These are phyloP conservation scores for Notarius lentiginosus DNA, from an alignment of 2,113 vertebrate species.

Conservation along the genomic window DNA sequence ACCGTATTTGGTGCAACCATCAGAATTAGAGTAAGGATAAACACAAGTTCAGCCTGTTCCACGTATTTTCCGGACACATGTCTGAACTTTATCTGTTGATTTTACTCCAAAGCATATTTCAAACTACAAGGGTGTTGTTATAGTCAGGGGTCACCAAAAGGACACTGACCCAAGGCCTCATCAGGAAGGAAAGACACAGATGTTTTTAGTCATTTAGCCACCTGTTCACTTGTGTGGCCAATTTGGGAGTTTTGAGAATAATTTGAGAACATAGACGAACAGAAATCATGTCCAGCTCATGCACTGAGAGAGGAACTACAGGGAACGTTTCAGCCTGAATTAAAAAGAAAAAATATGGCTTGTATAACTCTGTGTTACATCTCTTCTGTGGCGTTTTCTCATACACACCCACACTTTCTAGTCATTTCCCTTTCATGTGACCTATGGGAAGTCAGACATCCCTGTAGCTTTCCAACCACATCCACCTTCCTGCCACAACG, in stretches of 20 bases:
- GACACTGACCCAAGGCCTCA: not conserved
- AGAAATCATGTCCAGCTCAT: not conserved
- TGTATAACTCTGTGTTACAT: not conserved
- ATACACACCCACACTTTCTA: constrained; percentile 48
- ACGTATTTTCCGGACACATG: not conserved
- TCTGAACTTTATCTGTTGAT: not conserved
- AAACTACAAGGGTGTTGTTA: not conserved
- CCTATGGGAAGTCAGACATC: constrained; percentile 64
- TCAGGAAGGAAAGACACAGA: not conserved
- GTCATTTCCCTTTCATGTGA: constrained; percentile 58
- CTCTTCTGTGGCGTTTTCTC: constrained; percentile 25
- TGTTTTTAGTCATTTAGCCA: not conserved
- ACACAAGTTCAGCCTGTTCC: too few species aligned
- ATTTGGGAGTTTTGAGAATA: not conserved
- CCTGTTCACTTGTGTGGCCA: not conserved
- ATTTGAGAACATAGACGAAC: not conserved
- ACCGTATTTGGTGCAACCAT: too few species aligned
- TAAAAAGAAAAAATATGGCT: not conserved
- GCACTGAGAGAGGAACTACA: not conserved
- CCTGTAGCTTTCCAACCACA: constrained; percentile 56
- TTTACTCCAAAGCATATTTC: not conserved
- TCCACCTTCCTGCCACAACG: constrained; percentile 60
- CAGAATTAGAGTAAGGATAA: too few species aligned
- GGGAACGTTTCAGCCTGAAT: not conserved
- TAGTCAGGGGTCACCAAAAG: not conserved